Conservation (phyloP, 1,140 invertebrate species). For the Orchestia grillus region DNA sequence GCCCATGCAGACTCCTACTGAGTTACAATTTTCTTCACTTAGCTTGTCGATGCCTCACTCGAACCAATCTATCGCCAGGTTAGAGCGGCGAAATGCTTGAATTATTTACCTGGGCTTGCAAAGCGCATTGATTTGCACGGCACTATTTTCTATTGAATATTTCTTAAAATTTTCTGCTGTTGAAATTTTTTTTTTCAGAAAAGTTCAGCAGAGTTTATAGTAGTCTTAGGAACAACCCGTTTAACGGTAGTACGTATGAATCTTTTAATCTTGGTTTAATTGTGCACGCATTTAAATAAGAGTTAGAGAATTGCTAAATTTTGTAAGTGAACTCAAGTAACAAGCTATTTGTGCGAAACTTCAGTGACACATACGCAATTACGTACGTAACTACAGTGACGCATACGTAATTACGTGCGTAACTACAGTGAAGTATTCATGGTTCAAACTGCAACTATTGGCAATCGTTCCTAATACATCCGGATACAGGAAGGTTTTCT, state of each 20-base stretch:
- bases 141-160: not conserved
- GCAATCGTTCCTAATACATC: not conserved
- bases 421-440: not conserved
- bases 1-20: constrained; percentile 46
- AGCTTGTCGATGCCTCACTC: constrained; percentile 25
- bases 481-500: not conserved
- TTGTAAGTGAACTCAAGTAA: not conserved
- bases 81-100: not conserved
- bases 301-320: not conserved
- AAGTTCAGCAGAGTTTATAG: not conserved
- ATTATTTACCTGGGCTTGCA: not conserved
- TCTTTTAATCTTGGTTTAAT: not conserved
- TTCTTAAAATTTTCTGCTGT: not conserved
- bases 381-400: too few species aligned
- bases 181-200: not conserved
- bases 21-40: constrained; percentile 44
- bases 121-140: not conserved
- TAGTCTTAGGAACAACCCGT: too few species aligned
- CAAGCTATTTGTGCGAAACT: too few species aligned
- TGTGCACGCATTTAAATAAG: not conserved
- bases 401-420: too few species aligned
- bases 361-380: too few species aligned
- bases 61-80: not conserved
- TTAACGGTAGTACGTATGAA: too few species aligned
- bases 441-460: not conserved